These are phyloP conservation scores for Sarcophaga peregrina DNA, from an alignment of 1,140 invertebrate genomes.

Conservation along the genomic window DNA sequence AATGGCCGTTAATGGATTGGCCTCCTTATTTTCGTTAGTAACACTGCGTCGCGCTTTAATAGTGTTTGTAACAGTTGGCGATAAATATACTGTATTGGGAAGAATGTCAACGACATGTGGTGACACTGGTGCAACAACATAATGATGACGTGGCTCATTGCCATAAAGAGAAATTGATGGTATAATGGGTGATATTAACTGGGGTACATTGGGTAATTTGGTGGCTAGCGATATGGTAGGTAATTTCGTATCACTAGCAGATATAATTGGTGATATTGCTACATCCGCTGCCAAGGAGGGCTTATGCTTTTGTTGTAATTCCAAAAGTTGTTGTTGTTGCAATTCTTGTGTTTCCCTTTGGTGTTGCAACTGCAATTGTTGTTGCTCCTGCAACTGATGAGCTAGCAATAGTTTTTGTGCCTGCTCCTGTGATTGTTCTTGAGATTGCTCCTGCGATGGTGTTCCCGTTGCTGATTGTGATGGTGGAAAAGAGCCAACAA, in stretches of 20 bases:
- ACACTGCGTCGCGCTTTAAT: conserved; percentile 61
- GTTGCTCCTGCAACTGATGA: too few species aligned
- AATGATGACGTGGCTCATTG: conserved; percentile 53
- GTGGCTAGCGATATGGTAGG: not conserved
- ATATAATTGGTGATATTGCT: not conserved
- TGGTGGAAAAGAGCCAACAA: too few species aligned
- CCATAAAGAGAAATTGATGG: conserved; percentile 21
- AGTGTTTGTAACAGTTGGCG: conserved; percentile 53
- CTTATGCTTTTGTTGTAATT: too few species aligned
- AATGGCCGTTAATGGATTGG: not conserved
- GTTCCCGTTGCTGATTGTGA: too few species aligned
- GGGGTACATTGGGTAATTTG: not conserved
- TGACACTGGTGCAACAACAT: conserved; percentile 53
- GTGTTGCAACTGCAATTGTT: too few species aligned
- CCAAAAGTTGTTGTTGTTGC: too few species aligned
- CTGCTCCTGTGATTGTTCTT: not conserved
- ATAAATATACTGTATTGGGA: conserved; percentile 49
- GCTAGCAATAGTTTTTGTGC: not conserved
- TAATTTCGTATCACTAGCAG: not conserved
- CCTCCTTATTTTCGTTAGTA: conserved; percentile 10
- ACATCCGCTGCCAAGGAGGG: not conserved
- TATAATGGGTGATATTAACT: not conserved
- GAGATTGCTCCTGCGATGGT: not conserved
- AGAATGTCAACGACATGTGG: conserved; percentile 59
- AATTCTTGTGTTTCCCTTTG: too few species aligned